These are phyloP conservation scores for Neolamprologus tretocephalus DNA, from an alignment of 2,113 vertebrate species.

Conservation along the genomic window DNA sequence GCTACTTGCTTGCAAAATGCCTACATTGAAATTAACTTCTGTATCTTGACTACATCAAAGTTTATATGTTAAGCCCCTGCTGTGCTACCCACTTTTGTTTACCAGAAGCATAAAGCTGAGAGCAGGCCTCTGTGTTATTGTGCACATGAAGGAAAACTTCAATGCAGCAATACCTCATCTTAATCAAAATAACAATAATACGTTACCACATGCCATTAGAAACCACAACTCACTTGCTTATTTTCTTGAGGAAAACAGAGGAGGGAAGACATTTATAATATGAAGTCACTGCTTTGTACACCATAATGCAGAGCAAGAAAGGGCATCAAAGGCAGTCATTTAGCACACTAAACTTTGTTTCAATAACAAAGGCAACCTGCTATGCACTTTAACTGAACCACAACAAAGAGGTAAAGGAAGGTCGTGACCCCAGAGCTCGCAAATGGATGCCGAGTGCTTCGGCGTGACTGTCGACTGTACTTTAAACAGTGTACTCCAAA, in stretches of 20 bases:
- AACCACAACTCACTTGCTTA: conserved; percentile 46
- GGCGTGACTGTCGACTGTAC: conserved; percentile 54
- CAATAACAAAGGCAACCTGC: conserved; percentile 71
- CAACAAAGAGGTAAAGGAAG: conserved; percentile 63
- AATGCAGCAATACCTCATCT: conserved; percentile 50
- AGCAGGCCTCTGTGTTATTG: conserved; percentile 47
- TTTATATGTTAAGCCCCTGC: conserved; percentile 44
- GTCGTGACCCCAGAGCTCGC: conserved; percentile 41
- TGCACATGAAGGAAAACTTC: conserved; percentile 50
- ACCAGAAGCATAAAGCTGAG: conserved; percentile 45
- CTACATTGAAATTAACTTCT: conserved; percentile 47
- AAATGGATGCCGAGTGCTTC: conserved; percentile 56
- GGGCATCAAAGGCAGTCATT: conserved; percentile 62
- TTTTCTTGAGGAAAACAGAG: conserved; percentile 57
- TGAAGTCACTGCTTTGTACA: conserved; percentile 64
- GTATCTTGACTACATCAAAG: conserved; percentile 55
- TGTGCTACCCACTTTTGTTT: conserved; percentile 58
- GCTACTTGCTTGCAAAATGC: conserved; percentile 34
- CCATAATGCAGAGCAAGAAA: conserved; percentile 44
- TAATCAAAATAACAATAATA: conserved; percentile 62
- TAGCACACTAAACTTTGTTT: conserved; percentile 63
- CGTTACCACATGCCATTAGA: conserved; percentile 46
- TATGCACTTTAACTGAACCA: conserved; percentile 68
- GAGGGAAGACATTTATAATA: conserved; percentile 64
- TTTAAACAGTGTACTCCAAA: conserved; percentile 39